These are phyloP conservation scores for Brachionus plicatilis DNA, from an alignment of 1,140 invertebrate genomes.

Conservation along the genomic window DNA sequence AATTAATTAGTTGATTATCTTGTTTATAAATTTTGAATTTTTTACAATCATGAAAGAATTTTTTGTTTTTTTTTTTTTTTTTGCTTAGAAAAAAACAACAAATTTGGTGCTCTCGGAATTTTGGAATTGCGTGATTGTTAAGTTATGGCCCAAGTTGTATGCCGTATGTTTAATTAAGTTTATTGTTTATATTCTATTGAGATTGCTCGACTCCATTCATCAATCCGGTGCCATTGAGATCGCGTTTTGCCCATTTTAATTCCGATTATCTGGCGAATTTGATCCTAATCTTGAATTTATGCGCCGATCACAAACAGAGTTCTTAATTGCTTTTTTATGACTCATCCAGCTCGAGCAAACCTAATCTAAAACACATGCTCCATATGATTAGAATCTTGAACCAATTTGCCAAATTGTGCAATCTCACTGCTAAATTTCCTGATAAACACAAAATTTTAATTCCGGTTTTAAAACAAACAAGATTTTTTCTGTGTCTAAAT, in stretches of 20 bases:
- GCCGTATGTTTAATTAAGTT: neutral
- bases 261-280: slow-evolving; percentile 11
- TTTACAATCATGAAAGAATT: too few relatives aligned
- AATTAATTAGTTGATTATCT: slow-evolving; percentile 14
- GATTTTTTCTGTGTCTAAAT: neutral
- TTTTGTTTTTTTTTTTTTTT: too few relatives aligned
- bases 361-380: neutral
- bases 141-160: neutral
- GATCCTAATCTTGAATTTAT: neutral
- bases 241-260: neutral
- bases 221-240: neutral
- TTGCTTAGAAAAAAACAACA: too few relatives aligned
- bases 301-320: neutral
- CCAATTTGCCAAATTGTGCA: neutral
- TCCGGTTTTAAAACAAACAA: neutral
- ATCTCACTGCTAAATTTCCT: neutral
- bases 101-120: neutral
- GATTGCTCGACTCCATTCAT: neutral
- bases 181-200: neutral
- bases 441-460: neutral
- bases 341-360: neutral
- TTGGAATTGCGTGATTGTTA: neutral
- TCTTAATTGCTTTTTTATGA: slow-evolving; percentile 5
- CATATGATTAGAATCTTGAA: neutral
- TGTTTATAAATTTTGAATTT: neutral